These are phyloP conservation scores for Phymastichus coffea DNA, from an alignment of 1,140 invertebrate genomes.

Conservation along the genomic window DNA sequence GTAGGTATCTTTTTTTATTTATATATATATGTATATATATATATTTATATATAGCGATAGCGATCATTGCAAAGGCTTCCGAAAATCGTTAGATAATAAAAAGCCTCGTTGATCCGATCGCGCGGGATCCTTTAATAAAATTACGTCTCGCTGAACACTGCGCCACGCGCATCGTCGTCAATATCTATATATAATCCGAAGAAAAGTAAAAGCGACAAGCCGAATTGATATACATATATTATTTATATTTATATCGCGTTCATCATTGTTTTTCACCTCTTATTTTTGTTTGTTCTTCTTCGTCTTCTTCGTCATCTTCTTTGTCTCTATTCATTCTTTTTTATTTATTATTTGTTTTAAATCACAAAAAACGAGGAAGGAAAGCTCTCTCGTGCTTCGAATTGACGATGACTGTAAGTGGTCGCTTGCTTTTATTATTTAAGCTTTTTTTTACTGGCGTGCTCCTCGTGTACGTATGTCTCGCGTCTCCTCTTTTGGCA, in stretches of 20 bases:
- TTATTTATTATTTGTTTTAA: not conserved
- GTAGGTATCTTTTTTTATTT: too few relatives aligned
- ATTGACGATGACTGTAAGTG: slow-evolving; percentile 12
- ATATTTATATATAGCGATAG: not conserved
- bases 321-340: not conserved
- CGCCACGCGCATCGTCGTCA: too few relatives aligned
- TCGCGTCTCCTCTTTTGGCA: too few relatives aligned
- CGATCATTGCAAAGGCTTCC: slow-evolving; percentile 14
- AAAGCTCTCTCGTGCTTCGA: too few relatives aligned
- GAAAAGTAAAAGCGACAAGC: too few relatives aligned
- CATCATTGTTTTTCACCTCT: not conserved
- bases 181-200: too few relatives aligned
- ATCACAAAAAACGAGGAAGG: too few relatives aligned
- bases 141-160: not conserved
- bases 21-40: not conserved
- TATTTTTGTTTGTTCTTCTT: not conserved
- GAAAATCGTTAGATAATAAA: slow-evolving; percentile 2
- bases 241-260: not conserved
- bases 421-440: too few relatives aligned
- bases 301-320: not conserved
- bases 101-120: slow-evolving; percentile 2
- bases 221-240: not conserved
- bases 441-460: too few relatives aligned
- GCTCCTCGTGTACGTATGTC: too few relatives aligned
- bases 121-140: slow-evolving; percentile 1